Conservation (phyloP, 2,113 vertebrate genomes). For the Pseudorhombus dupliciocellatus region DNA sequence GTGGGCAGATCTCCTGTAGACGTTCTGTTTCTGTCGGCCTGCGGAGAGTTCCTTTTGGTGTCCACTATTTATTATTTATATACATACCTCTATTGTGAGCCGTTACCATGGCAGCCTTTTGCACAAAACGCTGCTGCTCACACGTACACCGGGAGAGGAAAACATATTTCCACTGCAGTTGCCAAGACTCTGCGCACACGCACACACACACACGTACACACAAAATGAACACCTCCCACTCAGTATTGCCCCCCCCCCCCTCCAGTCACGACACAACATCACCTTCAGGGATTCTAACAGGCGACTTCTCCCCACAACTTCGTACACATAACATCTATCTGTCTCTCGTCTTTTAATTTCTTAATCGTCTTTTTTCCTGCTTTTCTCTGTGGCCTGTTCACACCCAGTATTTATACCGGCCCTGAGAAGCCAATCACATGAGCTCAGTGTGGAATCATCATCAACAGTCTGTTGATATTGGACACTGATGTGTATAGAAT, state of each 20-base stretch:
- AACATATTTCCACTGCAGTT: constrained; percentile 69
- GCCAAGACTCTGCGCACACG: constrained; percentile 42
- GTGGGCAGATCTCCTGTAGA: constrained; percentile 52
- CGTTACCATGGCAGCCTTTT: constrained; percentile 65
- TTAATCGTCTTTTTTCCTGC: constrained; percentile 23
- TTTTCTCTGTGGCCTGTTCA: constrained; percentile 31
- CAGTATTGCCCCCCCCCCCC: constrained; percentile 30
- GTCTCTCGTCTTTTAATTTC: constrained; percentile 6
- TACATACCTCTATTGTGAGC: constrained; percentile 68
- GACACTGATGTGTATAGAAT: too few relatives aligned
- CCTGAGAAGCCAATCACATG: too few relatives aligned
- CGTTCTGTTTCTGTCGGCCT: constrained; percentile 51
- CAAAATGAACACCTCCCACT: constrained; percentile 52
- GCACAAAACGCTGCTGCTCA: constrained; percentile 54
- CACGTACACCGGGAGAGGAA: constrained; percentile 63
- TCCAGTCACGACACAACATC: constrained; percentile 58
- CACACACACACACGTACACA: constrained; percentile 16
- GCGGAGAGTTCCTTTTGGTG: constrained; percentile 65
- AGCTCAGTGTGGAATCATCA: too few relatives aligned
- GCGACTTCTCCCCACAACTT: constrained; percentile 30
- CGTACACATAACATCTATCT: constrained; percentile 6
- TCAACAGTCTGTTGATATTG: too few relatives aligned
- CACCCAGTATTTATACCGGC: not conserved
- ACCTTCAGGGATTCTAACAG: constrained; percentile 43
- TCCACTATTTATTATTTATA: constrained; percentile 75